These are phyloP conservation scores for Oegoconia quadripuncta DNA, from an alignment of 2,888 invertebrate genomes.

Conservation along the genomic window DNA sequence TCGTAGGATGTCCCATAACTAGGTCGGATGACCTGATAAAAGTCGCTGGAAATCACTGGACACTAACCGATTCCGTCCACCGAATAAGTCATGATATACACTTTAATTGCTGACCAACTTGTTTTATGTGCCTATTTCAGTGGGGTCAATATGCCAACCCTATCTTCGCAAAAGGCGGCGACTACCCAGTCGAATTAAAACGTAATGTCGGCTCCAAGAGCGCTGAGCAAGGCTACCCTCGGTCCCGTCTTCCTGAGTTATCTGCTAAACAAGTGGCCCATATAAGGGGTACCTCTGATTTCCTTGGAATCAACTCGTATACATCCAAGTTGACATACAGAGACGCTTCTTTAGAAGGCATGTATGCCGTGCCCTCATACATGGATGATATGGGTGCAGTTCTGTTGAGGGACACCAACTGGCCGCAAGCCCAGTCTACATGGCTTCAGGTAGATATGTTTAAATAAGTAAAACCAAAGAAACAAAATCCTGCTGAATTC, in stretches of 20 bases:
- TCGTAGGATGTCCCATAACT: no score
- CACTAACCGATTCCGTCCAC: no score
- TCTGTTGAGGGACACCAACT: slow-evolving; percentile 41
- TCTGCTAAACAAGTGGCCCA: slow-evolving; percentile 75
- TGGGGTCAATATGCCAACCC: slow-evolving; percentile 66
- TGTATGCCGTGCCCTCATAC: slow-evolving; percentile 55
- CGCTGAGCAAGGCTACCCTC: slow-evolving; percentile 71
- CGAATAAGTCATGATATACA: no score
- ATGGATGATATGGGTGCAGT: slow-evolving; percentile 53
- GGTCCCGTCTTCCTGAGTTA: slow-evolving; percentile 79
- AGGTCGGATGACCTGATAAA: no score
- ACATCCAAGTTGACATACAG: slow-evolving; percentile 66
- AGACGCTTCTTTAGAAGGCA: slow-evolving; percentile 51
- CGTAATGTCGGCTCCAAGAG: slow-evolving; percentile 75
- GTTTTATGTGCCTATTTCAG: slow-evolving; percentile 34
- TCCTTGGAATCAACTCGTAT: slow-evolving; percentile 83
- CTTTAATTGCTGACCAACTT: no score
- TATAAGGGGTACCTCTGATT: slow-evolving; percentile 82
- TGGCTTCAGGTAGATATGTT: slow-evolving; percentile 58
- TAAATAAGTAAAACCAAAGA: no score
- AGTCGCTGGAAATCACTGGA: no score
- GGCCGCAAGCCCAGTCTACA: slow-evolving; percentile 45
- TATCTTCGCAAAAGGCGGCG: slow-evolving; percentile 75
- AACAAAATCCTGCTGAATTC: no score
- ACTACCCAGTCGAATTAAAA: slow-evolving; percentile 81